Evolutionary conservation across 2,797 vertebrate species (phyloP).

Genomic region (Denticeps clupeoides): DNA sequence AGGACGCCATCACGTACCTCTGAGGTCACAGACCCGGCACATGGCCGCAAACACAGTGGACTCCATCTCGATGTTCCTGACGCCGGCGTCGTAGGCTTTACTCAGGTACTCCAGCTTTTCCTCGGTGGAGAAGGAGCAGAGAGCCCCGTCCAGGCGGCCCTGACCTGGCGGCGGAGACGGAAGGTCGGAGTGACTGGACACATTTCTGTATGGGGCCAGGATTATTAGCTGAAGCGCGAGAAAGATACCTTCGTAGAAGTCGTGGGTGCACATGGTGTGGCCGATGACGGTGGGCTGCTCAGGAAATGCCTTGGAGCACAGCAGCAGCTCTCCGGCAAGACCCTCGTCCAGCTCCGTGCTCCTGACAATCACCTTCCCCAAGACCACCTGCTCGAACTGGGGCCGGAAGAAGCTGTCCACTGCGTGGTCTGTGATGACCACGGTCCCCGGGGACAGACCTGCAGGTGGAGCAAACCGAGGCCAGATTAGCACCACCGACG

Average conservation of each 20-base stretch:
- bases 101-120: conserved; percentile 75
- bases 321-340: conserved; percentile 59
- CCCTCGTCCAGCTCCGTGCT: conserved; percentile 73
- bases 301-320: conserved; percentile 60
- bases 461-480: neutral
- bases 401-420: conserved; percentile 72
- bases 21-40: conserved; percentile 71
- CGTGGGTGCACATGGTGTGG: conserved; percentile 76
- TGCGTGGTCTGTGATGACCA: conserved; percentile 69
- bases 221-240: conserved; percentile 1
- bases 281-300: conserved; percentile 59
- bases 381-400: conserved; percentile 70
- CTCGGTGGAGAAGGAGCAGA: conserved; percentile 77
- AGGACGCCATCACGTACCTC: too few species aligned
- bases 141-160: conserved; percentile 70
- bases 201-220: neutral
- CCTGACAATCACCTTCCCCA: conserved; percentile 66
- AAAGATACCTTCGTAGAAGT: conserved; percentile 77
- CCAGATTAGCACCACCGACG: neutral
- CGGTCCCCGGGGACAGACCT: conserved; percentile 69
- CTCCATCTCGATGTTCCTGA: conserved; percentile 86
- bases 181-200: too few species aligned
- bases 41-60: conserved; percentile 76
- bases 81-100: conserved; percentile 60
- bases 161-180: conserved; percentile 57